A percentile compares a stretch with the other conserved stretches of the same genome.
Evolutionary conservation across 2,113 vertebrate genomes (phyloP).

Genomic region (Grallaria varia): DNA sequence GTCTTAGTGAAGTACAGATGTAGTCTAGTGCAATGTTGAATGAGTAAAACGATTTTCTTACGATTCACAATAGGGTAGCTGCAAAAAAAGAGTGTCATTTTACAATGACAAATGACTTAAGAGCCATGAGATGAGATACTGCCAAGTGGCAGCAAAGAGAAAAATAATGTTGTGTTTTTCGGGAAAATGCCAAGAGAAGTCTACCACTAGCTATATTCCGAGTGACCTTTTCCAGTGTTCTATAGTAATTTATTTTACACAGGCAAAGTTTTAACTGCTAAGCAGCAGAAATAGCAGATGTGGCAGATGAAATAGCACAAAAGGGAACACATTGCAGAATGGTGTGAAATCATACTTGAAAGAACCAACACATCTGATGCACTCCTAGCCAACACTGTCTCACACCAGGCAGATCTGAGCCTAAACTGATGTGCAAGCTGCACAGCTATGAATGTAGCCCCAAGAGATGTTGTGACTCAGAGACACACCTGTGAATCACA

Average conservation of each 20-base stretch:
- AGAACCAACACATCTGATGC: background rate
- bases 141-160: slow-evolving; percentile 25
- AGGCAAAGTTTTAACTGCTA: background rate
- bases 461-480: background rate
- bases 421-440: background rate
- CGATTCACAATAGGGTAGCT: background rate
- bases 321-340: background rate
- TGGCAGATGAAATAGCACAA: background rate
- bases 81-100: background rate
- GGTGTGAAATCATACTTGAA: background rate
- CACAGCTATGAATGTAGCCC: background rate
- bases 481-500: background rate
- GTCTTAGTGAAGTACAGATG: background rate
- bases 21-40: background rate
- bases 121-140: background rate
- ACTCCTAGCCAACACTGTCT: background rate
- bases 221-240: background rate
- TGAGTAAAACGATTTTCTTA: background rate
- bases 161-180: slow-evolving; percentile 19
- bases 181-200: background rate
- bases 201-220: background rate
- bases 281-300: background rate
- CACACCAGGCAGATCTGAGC: background rate
- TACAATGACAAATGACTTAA: background rate
- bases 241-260: background rate